Base-by-base conservation (phyloP, 2,113 vertebrate species). In the Tetraodon nigroviridis region DNA sequence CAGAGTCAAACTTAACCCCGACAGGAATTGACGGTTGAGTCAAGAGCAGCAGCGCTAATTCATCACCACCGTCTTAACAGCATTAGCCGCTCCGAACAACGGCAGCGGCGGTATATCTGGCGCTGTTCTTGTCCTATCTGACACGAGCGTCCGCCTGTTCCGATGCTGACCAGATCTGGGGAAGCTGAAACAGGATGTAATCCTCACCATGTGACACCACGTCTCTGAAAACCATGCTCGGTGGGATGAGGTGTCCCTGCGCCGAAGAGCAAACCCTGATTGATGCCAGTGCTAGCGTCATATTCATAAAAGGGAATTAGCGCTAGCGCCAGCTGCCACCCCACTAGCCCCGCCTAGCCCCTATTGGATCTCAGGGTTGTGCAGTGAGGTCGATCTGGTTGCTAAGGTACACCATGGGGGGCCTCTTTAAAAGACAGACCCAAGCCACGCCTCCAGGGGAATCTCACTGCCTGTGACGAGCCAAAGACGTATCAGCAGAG, bases 21-120 rank as follows among this genome's bases (percentile, higher is more conserved):
- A 37, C 46, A 37, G 20, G 46, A n/a, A 48, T 10, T 8, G 13
- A 44, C 4, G 12, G 17, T 48, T 20, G 6, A 48, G 46, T 48
- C 46, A 37, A 32, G 17, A 15, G 41, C 58, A 13, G 57, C 55
- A 15, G 22, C 37, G 22, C 14, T 10, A 62, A 66, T 75, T 60
- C 32, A 77, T 75, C 59, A 71, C 29, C 42, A 16, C 51, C 0
- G 8, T n/a, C 47, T 44, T 60, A 73, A 79, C 64, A 10, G 37
- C 62, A 65, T 78, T 63, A 69, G 15, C 67, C 17, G 42, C 64
- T 58, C 15, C 16, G 51, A 69, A 68, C 59, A 49, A 64, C 52
- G 51, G 22, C 13, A 62, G 46, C 58, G 41, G 55, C 16, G 45
- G 37, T 67, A 71, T 57, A 73, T 81, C 55, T 58, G 54, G 32